A percentile compares a stretch with the other conserved stretches of the same genome.
These are phyloP conservation scores for Calidris pygmaea DNA, from an alignment of 2,113 vertebrate species.

Conservation along the genomic window DNA sequence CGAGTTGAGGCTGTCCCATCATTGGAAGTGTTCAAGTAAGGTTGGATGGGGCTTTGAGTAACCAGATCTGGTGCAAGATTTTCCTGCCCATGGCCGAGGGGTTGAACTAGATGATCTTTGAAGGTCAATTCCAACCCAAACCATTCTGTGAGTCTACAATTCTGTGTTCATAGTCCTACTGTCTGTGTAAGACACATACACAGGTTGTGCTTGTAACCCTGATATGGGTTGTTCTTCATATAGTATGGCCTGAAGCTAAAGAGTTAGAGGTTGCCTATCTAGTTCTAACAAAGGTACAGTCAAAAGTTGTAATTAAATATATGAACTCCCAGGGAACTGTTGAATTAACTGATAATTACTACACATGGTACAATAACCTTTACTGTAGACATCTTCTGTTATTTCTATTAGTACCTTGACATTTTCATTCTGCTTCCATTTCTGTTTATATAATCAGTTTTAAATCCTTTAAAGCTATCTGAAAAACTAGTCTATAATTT, in stretches of 20 bases:
- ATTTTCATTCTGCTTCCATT: not conserved
- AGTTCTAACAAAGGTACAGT: not conserved
- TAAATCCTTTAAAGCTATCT: not conserved
- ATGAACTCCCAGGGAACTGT: not conserved
- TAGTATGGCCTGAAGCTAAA: not conserved
- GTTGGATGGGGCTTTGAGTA: not conserved
- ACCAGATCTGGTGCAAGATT: not conserved
- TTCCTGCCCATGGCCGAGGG: rapidly evolving
- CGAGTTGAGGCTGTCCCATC: not conserved
- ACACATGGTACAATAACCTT: not conserved
- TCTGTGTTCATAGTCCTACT: not conserved
- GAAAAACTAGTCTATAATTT: not conserved
- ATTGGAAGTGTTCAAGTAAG: not conserved
- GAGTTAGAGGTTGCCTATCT: not conserved
- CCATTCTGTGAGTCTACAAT: not conserved
- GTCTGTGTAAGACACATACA: not conserved
- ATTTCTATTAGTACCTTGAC: not conserved
- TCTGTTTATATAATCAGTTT: not conserved
- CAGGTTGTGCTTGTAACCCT: rapidly evolving
- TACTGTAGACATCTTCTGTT: not conserved
- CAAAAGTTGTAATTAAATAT: not conserved
- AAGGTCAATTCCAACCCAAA: not conserved
- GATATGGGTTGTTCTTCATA: rapidly evolving
- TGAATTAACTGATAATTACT: not conserved
- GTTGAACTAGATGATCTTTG: not conserved